Conservation (phyloP, 2,113 vertebrate species). For the Muntiacus reevesi region DNA sequence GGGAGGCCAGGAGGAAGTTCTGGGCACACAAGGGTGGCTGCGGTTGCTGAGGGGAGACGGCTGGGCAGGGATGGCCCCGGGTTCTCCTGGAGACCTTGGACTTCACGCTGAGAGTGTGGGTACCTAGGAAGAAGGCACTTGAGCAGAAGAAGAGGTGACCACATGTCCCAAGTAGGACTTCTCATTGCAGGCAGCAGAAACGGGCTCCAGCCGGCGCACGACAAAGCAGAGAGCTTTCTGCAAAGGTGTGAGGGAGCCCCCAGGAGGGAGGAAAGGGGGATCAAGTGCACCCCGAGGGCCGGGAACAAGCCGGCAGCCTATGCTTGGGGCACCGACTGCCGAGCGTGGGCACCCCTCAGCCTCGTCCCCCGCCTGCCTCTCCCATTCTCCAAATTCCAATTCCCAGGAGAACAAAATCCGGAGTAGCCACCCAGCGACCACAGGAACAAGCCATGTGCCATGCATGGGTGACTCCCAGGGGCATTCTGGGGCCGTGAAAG, state of each 20-base stretch:
- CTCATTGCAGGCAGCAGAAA: not conserved
- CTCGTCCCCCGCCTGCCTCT: not conserved
- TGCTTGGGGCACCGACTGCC: fast-evolving
- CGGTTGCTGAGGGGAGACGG: not conserved
- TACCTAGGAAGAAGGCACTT: not conserved
- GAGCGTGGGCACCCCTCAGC: fast-evolving
- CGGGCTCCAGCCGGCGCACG: fast-evolving
- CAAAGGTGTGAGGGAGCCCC: not conserved
- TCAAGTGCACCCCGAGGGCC: fast-evolving
- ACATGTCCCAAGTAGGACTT: fast-evolving
- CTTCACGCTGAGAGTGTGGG: not conserved
- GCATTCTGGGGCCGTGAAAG: fast-evolving
- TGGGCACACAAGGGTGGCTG: fast-evolving
- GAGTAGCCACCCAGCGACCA: fast-evolving
- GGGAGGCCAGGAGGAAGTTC: not conserved
- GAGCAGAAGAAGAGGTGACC: not conserved
- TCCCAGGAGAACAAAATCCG: not conserved
- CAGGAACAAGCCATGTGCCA: not conserved
- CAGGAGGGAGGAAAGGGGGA: fast-evolving
- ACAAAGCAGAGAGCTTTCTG: not conserved
- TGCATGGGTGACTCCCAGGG: fast-evolving
- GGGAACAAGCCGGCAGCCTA: not conserved
- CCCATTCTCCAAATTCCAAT: not conserved
- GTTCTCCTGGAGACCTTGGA: not conserved
- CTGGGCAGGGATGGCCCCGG: fast-evolving